Conservation (phyloP, 2,797 vertebrate genomes). For the Peromyscus melanophrys region DNA sequence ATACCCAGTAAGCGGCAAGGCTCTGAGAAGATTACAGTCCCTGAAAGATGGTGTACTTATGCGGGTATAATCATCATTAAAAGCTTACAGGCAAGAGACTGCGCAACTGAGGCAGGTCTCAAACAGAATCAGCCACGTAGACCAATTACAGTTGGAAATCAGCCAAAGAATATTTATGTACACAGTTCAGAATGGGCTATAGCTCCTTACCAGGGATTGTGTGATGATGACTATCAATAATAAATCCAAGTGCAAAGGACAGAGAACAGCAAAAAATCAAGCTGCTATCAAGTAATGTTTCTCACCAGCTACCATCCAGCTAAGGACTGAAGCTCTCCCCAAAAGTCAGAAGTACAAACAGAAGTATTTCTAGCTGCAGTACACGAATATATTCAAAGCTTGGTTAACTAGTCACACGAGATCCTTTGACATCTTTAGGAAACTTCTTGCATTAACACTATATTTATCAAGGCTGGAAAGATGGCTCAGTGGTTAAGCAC, state of each 20-base stretch:
- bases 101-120: not conserved
- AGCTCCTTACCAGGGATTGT: slow-evolving; percentile 21
- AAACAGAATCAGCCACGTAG: slow-evolving; percentile 26
- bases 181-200: slow-evolving; percentile 16
- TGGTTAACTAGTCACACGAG: not conserved
- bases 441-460: not conserved
- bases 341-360: slow-evolving; percentile 55
- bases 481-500: not conserved
- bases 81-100: slow-evolving; percentile 30
- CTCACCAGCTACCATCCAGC: not conserved
- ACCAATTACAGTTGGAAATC: slow-evolving; percentile 52
- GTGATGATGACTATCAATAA: not conserved
- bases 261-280: not conserved
- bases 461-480: not conserved
- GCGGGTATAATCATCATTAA: slow-evolving; percentile 41
- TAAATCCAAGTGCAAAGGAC: slow-evolving; percentile 35
- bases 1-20: slow-evolving; percentile 11
- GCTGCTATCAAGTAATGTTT: not conserved
- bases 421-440: slow-evolving; percentile 45
- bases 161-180: slow-evolving; percentile 35
- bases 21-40: not conserved
- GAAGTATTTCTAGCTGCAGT: not conserved
- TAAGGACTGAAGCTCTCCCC: not conserved
- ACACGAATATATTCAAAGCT: slow-evolving; percentile 1
- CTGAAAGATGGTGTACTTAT: slow-evolving; percentile 24